Evolutionary conservation across 2,113 vertebrate genomes (phyloP).

Genomic region (Tricholaema leucomelas): DNA sequence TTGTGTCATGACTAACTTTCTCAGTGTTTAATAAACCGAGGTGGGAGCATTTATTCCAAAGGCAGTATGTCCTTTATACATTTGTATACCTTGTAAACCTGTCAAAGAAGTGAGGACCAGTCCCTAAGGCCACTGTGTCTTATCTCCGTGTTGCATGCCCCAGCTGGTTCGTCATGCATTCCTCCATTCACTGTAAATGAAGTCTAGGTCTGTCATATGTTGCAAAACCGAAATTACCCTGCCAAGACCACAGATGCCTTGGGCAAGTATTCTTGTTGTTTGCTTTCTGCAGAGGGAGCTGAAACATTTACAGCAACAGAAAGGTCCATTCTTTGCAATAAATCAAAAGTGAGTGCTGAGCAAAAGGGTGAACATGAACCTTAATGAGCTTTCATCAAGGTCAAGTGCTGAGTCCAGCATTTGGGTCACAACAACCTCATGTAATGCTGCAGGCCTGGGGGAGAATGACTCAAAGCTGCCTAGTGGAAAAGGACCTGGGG

Average conservation of each 20-base stretch:
- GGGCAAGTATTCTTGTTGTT: background rate
- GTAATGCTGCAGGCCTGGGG: too few species aligned
- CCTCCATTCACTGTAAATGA: background rate
- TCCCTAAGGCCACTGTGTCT: background rate
- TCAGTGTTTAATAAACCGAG: background rate
- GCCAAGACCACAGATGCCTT: background rate
- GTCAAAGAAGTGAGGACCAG: background rate
- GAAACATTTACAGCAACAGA: background rate
- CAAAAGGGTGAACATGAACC: background rate
- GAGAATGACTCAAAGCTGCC: too few species aligned
- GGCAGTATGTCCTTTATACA: background rate
- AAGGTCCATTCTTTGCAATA: background rate
- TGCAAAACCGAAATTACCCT: background rate
- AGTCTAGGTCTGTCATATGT: background rate
- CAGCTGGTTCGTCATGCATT: fast-evolving
- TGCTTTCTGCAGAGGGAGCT: background rate
- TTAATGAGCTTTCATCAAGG: background rate
- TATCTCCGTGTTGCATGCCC: background rate
- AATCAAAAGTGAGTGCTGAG: background rate
- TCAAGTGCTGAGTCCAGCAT: too few species aligned
- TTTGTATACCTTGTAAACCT: background rate
- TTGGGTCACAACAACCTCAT: too few species aligned
- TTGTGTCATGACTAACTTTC: background rate
- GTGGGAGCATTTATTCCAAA: background rate
- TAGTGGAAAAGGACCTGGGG: too few species aligned